phyloP scores from a whole-genome alignment of 2,888 invertebrate species.

The Cheilosia variabilis region DNA sequence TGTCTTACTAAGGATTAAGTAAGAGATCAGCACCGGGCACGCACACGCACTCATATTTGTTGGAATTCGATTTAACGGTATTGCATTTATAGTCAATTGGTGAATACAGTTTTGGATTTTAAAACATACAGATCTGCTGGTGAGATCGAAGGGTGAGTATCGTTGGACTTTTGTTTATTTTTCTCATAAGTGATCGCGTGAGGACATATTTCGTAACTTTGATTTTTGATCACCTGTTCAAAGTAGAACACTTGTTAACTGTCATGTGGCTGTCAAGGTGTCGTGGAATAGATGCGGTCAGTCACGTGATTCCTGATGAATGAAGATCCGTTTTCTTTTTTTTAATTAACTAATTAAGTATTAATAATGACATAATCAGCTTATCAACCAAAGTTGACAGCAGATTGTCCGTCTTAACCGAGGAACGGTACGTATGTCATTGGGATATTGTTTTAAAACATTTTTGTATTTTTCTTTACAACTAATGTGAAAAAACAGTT shows the following conservation, averaged over 20 bases:
- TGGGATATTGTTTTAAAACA: too few relatives aligned
- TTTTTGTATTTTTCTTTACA: too few relatives aligned
- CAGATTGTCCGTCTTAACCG: too few relatives aligned
- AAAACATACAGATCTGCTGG: constrained; percentile 19
- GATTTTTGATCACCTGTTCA: constrained; percentile 35
- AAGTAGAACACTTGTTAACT: constrained; percentile 22
- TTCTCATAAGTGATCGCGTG: too few relatives aligned
- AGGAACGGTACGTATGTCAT: too few relatives aligned
- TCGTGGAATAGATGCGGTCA: constrained; percentile 1
- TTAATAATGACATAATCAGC: too few relatives aligned
- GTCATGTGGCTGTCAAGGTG: constrained; percentile 17
- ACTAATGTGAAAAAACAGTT: too few relatives aligned
- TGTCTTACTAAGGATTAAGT: constrained; percentile 67
- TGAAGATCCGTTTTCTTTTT: too few relatives aligned
- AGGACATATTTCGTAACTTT: constrained; percentile 1
- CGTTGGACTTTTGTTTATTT: background rate
- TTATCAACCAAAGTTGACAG: too few relatives aligned
- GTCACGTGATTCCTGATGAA: constrained; percentile 36
- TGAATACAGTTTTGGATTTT: constrained; percentile 59
- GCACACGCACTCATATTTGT: constrained; percentile 25
- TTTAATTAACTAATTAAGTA: too few relatives aligned
- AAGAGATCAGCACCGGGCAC: constrained; percentile 51
- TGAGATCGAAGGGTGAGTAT: constrained; percentile 48
- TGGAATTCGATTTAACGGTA: constrained; percentile 69
- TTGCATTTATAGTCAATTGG: constrained; percentile 22